These are phyloP conservation scores for Trematomus bernacchii DNA, from an alignment of 2,797 vertebrate genomes.

Conservation along the genomic window DNA sequence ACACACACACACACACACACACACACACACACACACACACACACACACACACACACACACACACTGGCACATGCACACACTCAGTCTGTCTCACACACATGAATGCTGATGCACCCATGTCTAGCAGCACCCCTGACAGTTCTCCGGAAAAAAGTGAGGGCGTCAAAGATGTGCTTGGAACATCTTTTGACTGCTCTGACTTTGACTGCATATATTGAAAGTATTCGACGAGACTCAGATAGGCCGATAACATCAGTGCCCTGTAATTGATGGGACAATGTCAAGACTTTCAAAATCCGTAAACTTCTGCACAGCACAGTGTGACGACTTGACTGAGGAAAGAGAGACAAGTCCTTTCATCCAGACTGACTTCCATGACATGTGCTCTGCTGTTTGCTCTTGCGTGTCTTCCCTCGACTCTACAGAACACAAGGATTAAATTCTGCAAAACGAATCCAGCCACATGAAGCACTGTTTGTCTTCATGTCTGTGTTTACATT, in stretches of 20 bases:
- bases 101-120: slow-evolving; percentile 34
- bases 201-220: slow-evolving; percentile 69
- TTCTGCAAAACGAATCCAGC: slow-evolving; percentile 52
- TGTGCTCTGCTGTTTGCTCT: slow-evolving; percentile 51
- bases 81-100: not conserved
- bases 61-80: slow-evolving; percentile 14
- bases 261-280: slow-evolving; percentile 74
- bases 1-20: slow-evolving; percentile 25
- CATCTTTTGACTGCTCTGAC: slow-evolving; percentile 69
- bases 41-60: slow-evolving; percentile 20
- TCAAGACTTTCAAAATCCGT: slow-evolving; percentile 70
- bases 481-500: slow-evolving; percentile 58
- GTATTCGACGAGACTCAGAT: slow-evolving; percentile 61
- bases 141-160: slow-evolving; percentile 59
- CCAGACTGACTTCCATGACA: slow-evolving; percentile 64
- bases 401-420: slow-evolving; percentile 45
- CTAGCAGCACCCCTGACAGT: slow-evolving; percentile 62
- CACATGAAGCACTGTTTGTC: slow-evolving; percentile 48
- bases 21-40: not conserved
- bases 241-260: slow-evolving; percentile 61
- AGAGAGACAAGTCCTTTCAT: slow-evolving; percentile 75
- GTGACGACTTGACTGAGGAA: slow-evolving; percentile 49
- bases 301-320: slow-evolving; percentile 63
- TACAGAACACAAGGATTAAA: slow-evolving; percentile 42
- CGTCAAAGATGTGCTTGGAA: slow-evolving; percentile 60